Percentiles rank a stretch among this genome's conserved stretches.
phyloP scores from a whole-genome alignment of 2,113 vertebrate species.

The Tragelaphus imberbis region DNA sequence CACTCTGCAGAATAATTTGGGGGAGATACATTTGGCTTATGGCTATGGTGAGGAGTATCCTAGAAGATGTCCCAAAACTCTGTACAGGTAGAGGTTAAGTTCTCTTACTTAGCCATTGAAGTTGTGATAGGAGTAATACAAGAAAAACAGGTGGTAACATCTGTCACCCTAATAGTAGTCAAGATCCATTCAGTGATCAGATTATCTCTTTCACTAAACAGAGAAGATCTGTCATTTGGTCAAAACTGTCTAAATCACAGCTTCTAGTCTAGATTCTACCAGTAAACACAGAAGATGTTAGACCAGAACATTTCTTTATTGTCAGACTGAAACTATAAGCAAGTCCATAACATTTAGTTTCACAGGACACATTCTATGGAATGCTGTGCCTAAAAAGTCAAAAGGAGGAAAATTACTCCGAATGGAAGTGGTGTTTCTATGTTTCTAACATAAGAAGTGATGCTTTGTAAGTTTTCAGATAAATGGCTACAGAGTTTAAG shows the following conservation, averaged over 20 bases:
- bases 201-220: neutral
- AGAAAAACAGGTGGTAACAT: neutral
- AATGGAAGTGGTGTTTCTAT: neutral
- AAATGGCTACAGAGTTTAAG: neutral
- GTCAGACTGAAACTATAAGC: neutral
- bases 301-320: neutral
- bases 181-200: neutral
- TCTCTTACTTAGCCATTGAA: neutral
- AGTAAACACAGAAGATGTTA: neutral
- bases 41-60: neutral
- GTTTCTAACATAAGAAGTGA: neutral
- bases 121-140: neutral
- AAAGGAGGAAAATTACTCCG: neutral
- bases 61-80: neutral
- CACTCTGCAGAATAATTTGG: neutral
- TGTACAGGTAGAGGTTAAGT: neutral
- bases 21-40: neutral
- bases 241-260: slow-evolving; percentile 12
- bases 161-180: neutral
- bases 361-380: neutral
- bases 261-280: neutral
- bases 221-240: neutral
- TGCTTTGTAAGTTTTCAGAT: neutral
- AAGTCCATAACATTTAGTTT: neutral
- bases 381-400: neutral